Percentiles rank a stretch among this genome's conserved stretches.
These are phyloP conservation scores for Pseudorasbora parva DNA, from an alignment of 2,113 vertebrate species.

Conservation along the genomic window DNA sequence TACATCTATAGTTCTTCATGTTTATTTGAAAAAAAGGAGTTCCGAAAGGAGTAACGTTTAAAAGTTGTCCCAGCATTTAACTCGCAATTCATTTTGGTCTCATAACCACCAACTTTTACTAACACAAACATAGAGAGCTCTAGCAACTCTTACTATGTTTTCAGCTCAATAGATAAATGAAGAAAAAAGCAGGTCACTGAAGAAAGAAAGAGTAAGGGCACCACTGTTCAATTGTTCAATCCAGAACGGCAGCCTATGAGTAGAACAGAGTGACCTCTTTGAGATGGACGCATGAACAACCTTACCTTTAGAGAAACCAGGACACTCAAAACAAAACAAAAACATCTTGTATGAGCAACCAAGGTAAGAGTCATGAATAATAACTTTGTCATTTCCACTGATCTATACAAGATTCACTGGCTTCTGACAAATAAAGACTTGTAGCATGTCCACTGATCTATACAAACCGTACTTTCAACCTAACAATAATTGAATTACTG, in stretches of 20 bases:
- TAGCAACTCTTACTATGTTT: slow-evolving; percentile 33
- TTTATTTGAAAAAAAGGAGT: neutral
- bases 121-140: neutral
- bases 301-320: slow-evolving; percentile 41
- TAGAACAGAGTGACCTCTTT: slow-evolving; percentile 42
- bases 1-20: neutral
- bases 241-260: neutral
- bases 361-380: neutral
- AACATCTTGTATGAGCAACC: neutral
- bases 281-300: slow-evolving; percentile 26
- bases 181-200: slow-evolving; percentile 30
- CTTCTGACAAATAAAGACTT: neutral
- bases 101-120: neutral
- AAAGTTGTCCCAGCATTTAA: neutral
- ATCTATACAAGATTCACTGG: neutral
- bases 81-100: neutral
- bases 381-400: neutral
- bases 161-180: neutral
- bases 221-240: slow-evolving; percentile 6
- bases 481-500: neutral
- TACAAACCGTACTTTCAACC: neutral
- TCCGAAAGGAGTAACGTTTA: neutral
- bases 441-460: neutral
- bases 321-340: neutral
- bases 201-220: slow-evolving; percentile 30